phyloP scores from a whole-genome alignment of 2,888 invertebrate genomes.

The Exephanes ischioxanthus region DNA sequence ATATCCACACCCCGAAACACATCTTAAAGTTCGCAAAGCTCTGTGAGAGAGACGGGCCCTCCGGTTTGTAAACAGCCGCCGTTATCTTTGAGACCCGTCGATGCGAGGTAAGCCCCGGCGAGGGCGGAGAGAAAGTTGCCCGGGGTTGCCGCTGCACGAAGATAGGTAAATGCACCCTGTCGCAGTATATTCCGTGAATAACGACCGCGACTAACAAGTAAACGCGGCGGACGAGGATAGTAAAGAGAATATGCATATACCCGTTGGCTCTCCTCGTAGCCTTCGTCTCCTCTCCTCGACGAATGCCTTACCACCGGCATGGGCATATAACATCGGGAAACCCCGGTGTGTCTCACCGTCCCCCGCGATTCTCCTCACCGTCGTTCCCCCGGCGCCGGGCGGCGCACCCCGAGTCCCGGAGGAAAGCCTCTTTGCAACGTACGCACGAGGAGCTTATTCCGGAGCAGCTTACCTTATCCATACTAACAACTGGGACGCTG shows the following conservation, averaged over 20 bases:
- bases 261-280: neutral
- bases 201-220: conserved; percentile 29
- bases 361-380: neutral
- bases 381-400: neutral
- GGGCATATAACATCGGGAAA: neutral
- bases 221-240: neutral
- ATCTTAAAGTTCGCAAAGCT: neutral
- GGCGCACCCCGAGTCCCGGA: neutral
- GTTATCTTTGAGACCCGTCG: neutral
- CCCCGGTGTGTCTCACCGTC: conserved; percentile 7
- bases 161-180: neutral
- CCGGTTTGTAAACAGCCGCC: neutral
- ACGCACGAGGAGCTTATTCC: conserved; percentile 64
- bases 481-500: conserved; percentile 51
- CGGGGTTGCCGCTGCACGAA: neutral
- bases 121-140: neutral
- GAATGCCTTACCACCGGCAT: conserved; percentile 9
- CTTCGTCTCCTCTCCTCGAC: neutral
- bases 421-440: conserved; percentile 61
- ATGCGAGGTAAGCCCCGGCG: conserved; percentile 2
- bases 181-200: conserved; percentile 19
- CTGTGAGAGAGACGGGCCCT: neutral
- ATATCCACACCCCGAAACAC: neutral
- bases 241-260: conserved; percentile 10
- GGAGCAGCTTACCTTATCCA: conserved; percentile 63